Base-by-base conservation (phyloP, 2,113 vertebrate species). In the Heterocephalus glaber region DNA sequence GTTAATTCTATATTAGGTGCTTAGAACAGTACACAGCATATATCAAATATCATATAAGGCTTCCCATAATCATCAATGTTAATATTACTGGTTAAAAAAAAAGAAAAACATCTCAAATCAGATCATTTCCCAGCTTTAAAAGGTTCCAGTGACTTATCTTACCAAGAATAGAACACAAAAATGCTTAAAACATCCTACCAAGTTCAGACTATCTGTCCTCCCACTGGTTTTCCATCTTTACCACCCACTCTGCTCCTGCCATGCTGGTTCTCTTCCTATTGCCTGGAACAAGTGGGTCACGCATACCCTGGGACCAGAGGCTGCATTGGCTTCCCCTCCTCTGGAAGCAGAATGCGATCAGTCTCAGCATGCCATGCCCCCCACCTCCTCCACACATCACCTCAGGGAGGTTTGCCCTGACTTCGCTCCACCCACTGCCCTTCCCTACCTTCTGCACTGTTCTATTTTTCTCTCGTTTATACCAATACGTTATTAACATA, bases 121-220 rank as follows among this genome's bases (percentile, higher is more conserved):
- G 54, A 44, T 5, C 60, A 87, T 28, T 63, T 30, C 41, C 74
- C 47, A 54, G 13, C 44, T 85, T 33, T 16, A 74, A 70, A 66
- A 54, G 4, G 7, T 19, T 52, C 7, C 7, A 28, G 33, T 38
- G 26, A 76, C n/a, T 92, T 90, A 7, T 2, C 13, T 81, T 28
- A 63, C 41, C 56, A 13, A 22, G 17, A 79, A 16, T 2, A n/a
- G 38, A 90, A 44, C 11, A 8, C n/a, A 20, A 76, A 61, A 68
- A 9, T 24, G 33, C n/a, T 76, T n/a, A 20, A 7, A 41, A 13
- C 1, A 68, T 52, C 9, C 26, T 26, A 22, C 28, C 7, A 30
- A 0, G 9, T 22, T 0, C 41, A n/a, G 0, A 0, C 10, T 3
- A 30, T 20, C 11, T 26, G 60, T 22, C 0, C 17, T 68, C 26